Evolutionary conservation across 2,797 vertebrate genomes (phyloP).

Genomic region (Buceros bicornis): DNA sequence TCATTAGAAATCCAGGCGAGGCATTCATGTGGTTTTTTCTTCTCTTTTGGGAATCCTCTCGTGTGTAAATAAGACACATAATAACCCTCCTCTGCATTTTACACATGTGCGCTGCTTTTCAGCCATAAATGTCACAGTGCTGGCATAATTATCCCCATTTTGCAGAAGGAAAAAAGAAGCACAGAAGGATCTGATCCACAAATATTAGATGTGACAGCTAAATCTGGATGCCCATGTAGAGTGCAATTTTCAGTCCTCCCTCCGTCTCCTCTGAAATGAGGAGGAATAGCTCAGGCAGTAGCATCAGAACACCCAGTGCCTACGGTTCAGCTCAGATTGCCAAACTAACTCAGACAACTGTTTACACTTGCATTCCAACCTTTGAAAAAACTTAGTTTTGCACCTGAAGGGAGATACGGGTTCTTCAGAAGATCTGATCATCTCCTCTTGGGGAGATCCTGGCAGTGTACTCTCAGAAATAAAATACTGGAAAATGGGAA

Average conservation of each 20-base stretch:
- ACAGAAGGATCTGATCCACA: neutral
- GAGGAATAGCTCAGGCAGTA: neutral
- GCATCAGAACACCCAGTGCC: neutral
- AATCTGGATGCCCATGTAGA: neutral
- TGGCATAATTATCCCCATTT: slow-evolving; percentile 48
- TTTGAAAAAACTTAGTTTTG: neutral
- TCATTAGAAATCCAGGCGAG: slow-evolving; percentile 14
- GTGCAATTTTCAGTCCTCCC: neutral
- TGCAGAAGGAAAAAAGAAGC: neutral
- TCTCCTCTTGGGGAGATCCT: neutral
- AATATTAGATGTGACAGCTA: neutral
- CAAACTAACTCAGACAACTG: neutral
- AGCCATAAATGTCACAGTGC: slow-evolving; percentile 33
- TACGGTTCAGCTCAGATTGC: neutral
- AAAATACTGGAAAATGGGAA: neutral
- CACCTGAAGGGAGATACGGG: neutral
- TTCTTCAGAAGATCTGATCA: neutral
- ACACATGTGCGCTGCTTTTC: slow-evolving; percentile 25
- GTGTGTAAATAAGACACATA: slow-evolving; percentile 57
- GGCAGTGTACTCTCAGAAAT: neutral
- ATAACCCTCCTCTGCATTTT: slow-evolving; percentile 46
- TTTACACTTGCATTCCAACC: neutral
- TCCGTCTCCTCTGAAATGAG: neutral
- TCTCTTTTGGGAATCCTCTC: slow-evolving; percentile 64
- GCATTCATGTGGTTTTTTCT: neutral